phyloP scores from a whole-genome alignment of 2,113 vertebrate genomes.

The Malurus elegans region DNA sequence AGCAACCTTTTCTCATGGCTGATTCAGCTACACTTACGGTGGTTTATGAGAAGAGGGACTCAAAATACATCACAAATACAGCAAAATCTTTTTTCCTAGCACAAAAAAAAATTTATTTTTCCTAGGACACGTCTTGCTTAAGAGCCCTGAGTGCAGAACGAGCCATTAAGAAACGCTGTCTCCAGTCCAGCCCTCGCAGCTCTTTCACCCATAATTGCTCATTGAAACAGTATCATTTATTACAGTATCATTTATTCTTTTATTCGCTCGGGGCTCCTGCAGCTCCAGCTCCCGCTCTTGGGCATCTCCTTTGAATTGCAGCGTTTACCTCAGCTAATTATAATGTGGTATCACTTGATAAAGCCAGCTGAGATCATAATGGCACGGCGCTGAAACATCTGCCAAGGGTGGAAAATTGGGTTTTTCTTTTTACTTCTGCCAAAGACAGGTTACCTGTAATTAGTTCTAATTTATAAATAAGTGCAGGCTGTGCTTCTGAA shows the following conservation, averaged over 20 bases:
- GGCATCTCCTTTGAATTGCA: conserved; percentile 58
- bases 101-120: not conserved
- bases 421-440: conserved; percentile 53
- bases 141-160: conserved; percentile 26
- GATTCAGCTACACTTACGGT: not conserved
- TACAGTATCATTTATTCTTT: conserved; percentile 59
- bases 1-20: not conserved
- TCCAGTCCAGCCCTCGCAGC: conserved; percentile 36
- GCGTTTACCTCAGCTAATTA: conserved; percentile 63
- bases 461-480: conserved; percentile 77
- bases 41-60: not conserved
- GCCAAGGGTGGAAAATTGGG: conserved; percentile 61
- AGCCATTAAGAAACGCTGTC: conserved; percentile 32
- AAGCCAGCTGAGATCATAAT: conserved; percentile 73
- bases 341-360: conserved; percentile 67
- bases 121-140: not conserved
- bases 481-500: conserved; percentile 67
- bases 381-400: conserved; percentile 47
- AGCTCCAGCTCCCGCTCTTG: conserved; percentile 49
- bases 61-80: not conserved
- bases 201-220: conserved; percentile 60
- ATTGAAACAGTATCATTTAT: conserved; percentile 64
- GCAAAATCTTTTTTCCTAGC: not conserved
- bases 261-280: conserved; percentile 50
- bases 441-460: conserved; percentile 74